Conservation (phyloP, 2,797 vertebrate genomes). For the Melanotaenia nigrans region DNA sequence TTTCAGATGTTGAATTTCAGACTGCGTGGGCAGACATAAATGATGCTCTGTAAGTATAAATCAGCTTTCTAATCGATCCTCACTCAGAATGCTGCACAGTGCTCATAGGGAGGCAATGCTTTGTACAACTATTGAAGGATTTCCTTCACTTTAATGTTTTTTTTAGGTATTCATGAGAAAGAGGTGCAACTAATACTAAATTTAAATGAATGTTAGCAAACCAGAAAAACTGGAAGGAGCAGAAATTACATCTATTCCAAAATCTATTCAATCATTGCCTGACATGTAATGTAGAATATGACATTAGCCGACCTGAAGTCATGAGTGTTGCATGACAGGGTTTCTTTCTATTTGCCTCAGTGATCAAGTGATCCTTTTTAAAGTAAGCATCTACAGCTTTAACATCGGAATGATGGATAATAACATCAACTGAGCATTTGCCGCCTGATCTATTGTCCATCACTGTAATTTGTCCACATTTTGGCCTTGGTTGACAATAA, state of each 20-base stretch:
- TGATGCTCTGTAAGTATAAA: slow-evolving; percentile 48
- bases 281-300: slow-evolving; percentile 8
- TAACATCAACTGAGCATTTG: slow-evolving; percentile 20
- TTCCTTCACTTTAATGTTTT: slow-evolving; percentile 32
- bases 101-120: neutral
- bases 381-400: neutral
- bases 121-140: slow-evolving; percentile 40
- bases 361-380: slow-evolving; percentile 12
- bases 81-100: slow-evolving; percentile 27
- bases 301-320: neutral
- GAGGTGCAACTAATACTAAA: slow-evolving; percentile 25
- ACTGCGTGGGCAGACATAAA: slow-evolving; percentile 33
- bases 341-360: neutral
- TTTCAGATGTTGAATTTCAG: slow-evolving; percentile 20
- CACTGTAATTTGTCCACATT: slow-evolving; percentile 51
- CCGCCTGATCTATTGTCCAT: slow-evolving; percentile 22
- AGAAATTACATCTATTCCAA: slow-evolving; percentile 12
- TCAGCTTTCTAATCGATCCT: slow-evolving; percentile 37
- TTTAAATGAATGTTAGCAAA: slow-evolving; percentile 18
- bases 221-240: slow-evolving; percentile 17
- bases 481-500: slow-evolving; percentile 50
- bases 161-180: slow-evolving; percentile 51
- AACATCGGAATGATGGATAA: slow-evolving; percentile 17
- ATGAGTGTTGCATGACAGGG: neutral
- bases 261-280: slow-evolving; percentile 1